Base-by-base conservation (phyloP, 2,797 vertebrate species). In the Eulemur rubriventer region DNA sequence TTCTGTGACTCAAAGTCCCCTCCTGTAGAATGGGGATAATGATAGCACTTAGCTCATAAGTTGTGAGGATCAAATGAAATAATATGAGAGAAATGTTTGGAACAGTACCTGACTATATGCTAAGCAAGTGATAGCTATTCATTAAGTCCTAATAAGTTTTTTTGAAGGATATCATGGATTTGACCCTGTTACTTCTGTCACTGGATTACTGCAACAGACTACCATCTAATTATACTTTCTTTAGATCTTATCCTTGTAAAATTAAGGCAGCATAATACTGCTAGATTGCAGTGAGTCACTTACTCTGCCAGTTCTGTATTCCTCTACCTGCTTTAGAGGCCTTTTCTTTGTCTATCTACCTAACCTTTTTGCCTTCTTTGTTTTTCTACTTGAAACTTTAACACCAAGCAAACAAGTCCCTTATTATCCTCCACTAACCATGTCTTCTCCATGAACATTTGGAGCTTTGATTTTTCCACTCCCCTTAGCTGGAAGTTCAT, bases 391-490 rank as follows among this genome's bases (percentile, higher is more conserved):
- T 87, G 83, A 96, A 35, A 35, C 26, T 9, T 89, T 93, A 91
- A 61, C 22, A 57, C 52, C 17, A 95, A 65, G 28, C 4, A 67
- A 52, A 14, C 69, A 61, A 69, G 8, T 73, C 38, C 70, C 50
- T 80, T 63, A 50, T 10, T 69, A 4, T 63, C 43, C 28, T 89
- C n/a, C 30, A 41, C 33, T 80, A 43, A 43, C 38, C 5, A 2
- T 55, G 3, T 57, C 10, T 81, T 81, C 69, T 87, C 52, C 14
- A 1, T 6, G 43, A 55, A 89, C 8, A 33, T 43, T 28, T 83
- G 75, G 43, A 61, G 28, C 43, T 89, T 86, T 57, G 65, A 24
- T 89, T 96, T 22, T 94, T 93, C 73, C 28, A 65, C 48, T 81
- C 46, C 57, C 10, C 16, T 89, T 43, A 76, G n/a, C 16, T 70